Evolutionary conservation across 2,888 invertebrate genomes (phyloP).

Genomic region (Heliconius charithonia): DNA sequence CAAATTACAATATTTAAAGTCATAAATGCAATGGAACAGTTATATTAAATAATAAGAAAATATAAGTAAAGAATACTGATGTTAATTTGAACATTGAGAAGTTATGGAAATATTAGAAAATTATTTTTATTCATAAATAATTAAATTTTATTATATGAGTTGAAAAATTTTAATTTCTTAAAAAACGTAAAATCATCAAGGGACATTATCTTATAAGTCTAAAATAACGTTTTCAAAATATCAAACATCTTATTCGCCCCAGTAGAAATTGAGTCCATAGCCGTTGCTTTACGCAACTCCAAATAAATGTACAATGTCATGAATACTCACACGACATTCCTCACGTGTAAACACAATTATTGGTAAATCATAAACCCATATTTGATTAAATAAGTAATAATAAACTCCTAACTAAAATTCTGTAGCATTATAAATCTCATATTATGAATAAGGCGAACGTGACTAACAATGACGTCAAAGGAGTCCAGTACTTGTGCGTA

Average conservation of each 20-base stretch:
- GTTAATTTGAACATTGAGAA: not conserved
- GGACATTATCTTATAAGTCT: not conserved
- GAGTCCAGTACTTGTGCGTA: conserved; percentile 30
- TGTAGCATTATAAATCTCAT: not conserved
- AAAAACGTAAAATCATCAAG: not conserved
- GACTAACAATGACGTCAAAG: conserved; percentile 40
- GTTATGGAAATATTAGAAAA: too few species aligned
- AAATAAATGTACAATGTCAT: not conserved
- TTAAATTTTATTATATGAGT: not conserved
- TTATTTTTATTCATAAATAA: too few species aligned
- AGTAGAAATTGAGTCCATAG: too few species aligned
- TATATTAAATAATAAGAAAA: not conserved
- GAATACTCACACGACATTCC: not conserved
- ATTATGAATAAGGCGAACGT: conserved; percentile 21
- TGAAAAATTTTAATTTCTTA: not conserved
- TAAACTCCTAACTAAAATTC: not conserved
- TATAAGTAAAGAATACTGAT: not conserved
- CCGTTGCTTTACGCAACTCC: too few species aligned
- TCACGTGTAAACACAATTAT: not conserved
- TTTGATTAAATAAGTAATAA: not conserved
- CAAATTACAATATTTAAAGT: conserved; percentile 8
- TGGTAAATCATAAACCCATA: not conserved
- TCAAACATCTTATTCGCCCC: too few species aligned
- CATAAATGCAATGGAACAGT: not conserved
- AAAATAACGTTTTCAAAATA: not conserved